Percentiles rank a stretch among this genome's conserved stretches.
phyloP scores from a whole-genome alignment of 2,113 vertebrate genomes.

The Daboia siamensis region DNA sequence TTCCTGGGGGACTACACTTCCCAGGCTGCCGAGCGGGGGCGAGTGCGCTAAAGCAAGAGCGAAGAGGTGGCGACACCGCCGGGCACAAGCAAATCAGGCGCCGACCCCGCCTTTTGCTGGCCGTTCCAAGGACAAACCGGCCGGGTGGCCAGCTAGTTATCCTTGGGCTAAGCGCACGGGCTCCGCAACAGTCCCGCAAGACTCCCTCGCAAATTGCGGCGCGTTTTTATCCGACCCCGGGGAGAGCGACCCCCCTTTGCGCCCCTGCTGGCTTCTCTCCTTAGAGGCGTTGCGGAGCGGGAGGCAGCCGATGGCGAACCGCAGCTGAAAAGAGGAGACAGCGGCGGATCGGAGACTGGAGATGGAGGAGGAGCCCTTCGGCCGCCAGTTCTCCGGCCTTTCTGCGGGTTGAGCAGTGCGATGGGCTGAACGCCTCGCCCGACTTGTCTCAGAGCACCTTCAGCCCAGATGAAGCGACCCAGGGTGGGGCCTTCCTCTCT shows the following conservation, averaged over 20 bases:
- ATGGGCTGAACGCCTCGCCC: neutral
- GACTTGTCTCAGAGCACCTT: neutral
- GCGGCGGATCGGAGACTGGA: neutral
- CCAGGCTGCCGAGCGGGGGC: neutral
- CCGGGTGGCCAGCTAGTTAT: neutral
- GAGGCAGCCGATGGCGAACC: neutral
- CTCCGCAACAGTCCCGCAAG: neutral
- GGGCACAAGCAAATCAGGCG: neutral
- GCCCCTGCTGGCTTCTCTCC: neutral
- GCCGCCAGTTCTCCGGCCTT: neutral
- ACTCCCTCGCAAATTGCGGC: neutral
- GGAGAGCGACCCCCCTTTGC: neutral
- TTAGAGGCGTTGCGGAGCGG: neutral
- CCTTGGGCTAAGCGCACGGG: neutral
- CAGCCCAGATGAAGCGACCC: conserved; percentile 73
- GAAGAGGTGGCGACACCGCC: neutral
- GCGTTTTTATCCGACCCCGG: neutral
- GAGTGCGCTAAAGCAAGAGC: neutral
- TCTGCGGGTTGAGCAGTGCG: neutral
- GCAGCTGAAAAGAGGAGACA: neutral
- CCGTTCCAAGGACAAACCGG: neutral
- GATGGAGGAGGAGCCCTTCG: neutral
- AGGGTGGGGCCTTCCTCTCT: conserved; percentile 63
- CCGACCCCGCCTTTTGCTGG: neutral
- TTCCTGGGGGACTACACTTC: neutral